Evolutionary conservation across 1,140 invertebrate species (phyloP), one percentile per base, ranked within the genome.

Genomic region (Hestina assimilis): DNA sequence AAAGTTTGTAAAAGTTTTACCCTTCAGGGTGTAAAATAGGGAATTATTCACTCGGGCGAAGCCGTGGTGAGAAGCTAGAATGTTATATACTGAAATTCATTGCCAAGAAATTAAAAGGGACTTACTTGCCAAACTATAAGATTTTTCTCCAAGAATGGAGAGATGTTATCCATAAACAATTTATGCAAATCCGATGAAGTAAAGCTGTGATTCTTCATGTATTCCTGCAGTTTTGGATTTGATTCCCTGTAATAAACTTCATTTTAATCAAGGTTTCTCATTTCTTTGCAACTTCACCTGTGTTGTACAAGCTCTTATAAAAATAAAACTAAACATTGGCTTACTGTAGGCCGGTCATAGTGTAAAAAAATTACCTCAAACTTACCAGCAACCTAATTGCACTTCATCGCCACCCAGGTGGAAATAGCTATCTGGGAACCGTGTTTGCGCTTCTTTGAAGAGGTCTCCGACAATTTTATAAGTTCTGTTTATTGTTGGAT

Each of bases 371-470:
- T n/a, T n/a, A n/a, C n/a, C n/a, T n/a, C 24, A 41, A 12, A 51
- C 55, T 65, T 88, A 95, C 96, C 97, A 99, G 75, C 97, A 99
- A 42, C 91, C 86, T 69, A 95, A 94, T 21, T 90, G 91, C 0
- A 98, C 96, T 90, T 99, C 97, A 83, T 99, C 97, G 0, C 96
- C 97, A 15, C 97, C 97, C 0, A 97, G 74, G 87, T 97, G 96
- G 15, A 97, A 70, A 77, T 94, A 96, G 58, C 91, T 82, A 64
- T 97, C 96, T 0, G 91, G 92, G 75, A 98, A 97, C 17, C 92
- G 73, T 0, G 82, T 40, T 7, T 89, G 82, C 1, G 96, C 89
- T 88, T 97, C 96, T 1, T 75, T 66, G 58, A 96, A 92, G 7
- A 98, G 89, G 3, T 90, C 86, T 17, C 87, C 65, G 11, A 97